These are phyloP conservation scores for Leptopterna dolabrata DNA, from an alignment of 2,888 invertebrate genomes.

Conservation along the genomic window DNA sequence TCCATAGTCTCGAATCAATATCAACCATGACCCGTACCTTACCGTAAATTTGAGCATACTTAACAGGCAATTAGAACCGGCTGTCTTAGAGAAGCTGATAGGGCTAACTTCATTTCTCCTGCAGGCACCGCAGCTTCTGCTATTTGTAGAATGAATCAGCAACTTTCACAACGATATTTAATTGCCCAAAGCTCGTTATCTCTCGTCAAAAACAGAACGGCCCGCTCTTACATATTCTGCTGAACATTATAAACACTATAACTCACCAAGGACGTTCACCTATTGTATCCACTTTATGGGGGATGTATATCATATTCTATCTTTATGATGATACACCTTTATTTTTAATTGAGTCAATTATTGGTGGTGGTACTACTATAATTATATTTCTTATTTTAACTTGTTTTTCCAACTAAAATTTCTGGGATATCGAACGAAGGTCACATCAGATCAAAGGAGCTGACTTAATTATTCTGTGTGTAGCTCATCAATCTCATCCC, in stretches of 20 bases:
- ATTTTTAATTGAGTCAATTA: background rate
- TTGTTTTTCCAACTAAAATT: too few species aligned
- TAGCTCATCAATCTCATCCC: background rate
- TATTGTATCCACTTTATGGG: background rate
- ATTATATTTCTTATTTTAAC: too few species aligned
- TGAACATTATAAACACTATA: background rate
- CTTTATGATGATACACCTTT: background rate
- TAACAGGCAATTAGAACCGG: background rate
- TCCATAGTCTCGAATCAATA: too few species aligned
- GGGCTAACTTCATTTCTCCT: background rate
- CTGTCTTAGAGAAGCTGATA: background rate
- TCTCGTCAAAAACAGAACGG: background rate
- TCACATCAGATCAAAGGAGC: too few species aligned
- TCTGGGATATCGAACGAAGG: too few species aligned
- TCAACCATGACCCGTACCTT: background rate
- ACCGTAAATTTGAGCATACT: background rate
- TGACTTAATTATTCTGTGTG: background rate
- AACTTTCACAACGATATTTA: background rate
- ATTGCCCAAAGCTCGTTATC: background rate
- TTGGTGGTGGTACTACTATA: too few species aligned
- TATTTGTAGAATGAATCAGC: constrained; percentile 6
- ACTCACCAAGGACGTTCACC: background rate
- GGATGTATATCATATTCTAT: background rate
- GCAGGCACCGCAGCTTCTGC: background rate
- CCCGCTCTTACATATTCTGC: background rate